These are phyloP conservation scores for Strigamia maritima DNA, from an alignment of 2,888 invertebrate species.

Conservation along the genomic window DNA sequence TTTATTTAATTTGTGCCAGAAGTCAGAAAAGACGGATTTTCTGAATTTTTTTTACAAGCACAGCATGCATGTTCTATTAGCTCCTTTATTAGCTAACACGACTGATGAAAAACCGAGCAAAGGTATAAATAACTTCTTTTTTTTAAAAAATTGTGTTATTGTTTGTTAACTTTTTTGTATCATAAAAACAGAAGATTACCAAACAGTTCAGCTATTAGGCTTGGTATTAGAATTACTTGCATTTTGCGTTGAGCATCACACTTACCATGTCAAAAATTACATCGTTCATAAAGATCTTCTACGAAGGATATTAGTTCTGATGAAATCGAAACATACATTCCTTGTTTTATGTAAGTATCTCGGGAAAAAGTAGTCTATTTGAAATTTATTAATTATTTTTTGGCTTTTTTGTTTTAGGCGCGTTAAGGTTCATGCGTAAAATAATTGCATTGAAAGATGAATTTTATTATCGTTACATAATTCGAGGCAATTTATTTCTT, in stretches of 20 bases:
- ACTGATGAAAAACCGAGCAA: conserved; percentile 81
- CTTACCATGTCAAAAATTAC: conserved; percentile 97
- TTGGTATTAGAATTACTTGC: conserved; percentile 91
- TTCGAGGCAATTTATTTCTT: conserved; percentile 88
- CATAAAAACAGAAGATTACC: conserved; percentile 75
- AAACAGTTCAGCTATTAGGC: conserved; percentile 91
- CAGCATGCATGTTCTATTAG: conserved; percentile 87
- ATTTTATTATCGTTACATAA: conserved; percentile 94
- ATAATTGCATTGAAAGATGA: conserved; percentile 97
- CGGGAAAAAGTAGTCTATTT: no score
- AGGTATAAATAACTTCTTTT: no score
- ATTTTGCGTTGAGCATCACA: conserved; percentile 99
- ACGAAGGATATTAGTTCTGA: conserved; percentile 88
- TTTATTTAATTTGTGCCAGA: conserved; percentile 53
- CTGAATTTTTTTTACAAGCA: conserved; percentile 98
- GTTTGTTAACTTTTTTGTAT: conserved; percentile 40
- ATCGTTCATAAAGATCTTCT: conserved; percentile 95
- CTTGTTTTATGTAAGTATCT: conserved; percentile 74
- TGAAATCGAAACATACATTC: conserved; percentile 96
- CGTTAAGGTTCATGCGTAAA: conserved; percentile 93
- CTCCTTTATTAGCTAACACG: conserved; percentile 91
- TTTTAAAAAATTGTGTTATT: no score
- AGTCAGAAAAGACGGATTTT: conserved; percentile 97
- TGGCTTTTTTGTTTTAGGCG: conserved; percentile 59
- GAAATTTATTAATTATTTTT: background rate